Percentiles rank a stretch among this genome's conserved stretches.
Conservation (phyloP, 2,113 vertebrate genomes). For the Cebidichthys violaceus region DNA sequence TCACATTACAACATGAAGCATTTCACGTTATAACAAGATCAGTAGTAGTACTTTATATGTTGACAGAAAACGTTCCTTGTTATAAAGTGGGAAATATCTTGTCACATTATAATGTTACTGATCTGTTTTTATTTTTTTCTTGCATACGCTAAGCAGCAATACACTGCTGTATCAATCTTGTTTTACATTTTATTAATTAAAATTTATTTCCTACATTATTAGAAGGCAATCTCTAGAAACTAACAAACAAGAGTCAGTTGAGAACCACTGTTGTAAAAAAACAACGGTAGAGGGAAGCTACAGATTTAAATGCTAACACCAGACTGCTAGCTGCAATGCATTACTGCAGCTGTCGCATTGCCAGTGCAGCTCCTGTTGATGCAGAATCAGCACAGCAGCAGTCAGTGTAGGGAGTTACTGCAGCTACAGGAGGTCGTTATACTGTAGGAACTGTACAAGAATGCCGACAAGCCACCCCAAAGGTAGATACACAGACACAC, state of each 20-base stretch:
- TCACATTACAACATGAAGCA: background rate
- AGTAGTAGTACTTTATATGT: background rate
- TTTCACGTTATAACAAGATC: background rate
- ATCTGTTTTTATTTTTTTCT: background rate
- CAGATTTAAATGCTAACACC: conserved; percentile 14
- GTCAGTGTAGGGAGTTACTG: conserved; percentile 16
- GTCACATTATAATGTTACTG: background rate
- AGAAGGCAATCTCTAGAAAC: conserved; percentile 19
- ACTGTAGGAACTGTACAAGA: conserved; percentile 36
- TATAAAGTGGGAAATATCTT: background rate
- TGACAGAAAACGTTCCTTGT: background rate
- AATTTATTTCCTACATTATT: conserved; percentile 33
- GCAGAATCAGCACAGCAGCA: conserved; percentile 43
- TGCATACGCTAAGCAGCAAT: background rate
- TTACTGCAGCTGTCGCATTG: conserved; percentile 60
- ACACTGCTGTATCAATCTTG: background rate
- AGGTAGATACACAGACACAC: conserved; percentile 36
- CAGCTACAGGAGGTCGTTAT: conserved; percentile 23
- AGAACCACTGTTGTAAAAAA: conserved; percentile 54
- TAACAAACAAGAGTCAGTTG: conserved; percentile 33
- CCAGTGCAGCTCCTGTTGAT: conserved; percentile 55
- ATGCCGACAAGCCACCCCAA: conserved; percentile 43
- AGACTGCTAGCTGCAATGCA: conserved; percentile 53
- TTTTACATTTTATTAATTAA: conserved; percentile 11
- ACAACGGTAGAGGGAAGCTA: conserved; percentile 29